Evolutionary conservation across 2,113 vertebrate genomes (phyloP).

Genomic region (Scomber colias): DNA sequence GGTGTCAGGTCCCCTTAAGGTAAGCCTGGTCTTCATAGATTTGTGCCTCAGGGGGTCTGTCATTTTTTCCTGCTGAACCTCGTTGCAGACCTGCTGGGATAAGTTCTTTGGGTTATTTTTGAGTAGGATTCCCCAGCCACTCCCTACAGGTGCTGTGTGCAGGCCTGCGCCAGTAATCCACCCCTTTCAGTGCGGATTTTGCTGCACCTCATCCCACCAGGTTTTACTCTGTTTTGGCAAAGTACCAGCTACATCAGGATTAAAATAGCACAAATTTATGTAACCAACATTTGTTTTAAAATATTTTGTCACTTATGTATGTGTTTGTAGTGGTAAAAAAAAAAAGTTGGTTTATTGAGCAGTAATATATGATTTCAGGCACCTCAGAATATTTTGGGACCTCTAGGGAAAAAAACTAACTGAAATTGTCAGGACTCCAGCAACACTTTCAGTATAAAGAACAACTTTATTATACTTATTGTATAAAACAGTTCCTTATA

Average conservation of each 20-base stretch:
- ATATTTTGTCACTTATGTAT: not conserved
- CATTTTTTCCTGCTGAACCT: conserved; percentile 59
- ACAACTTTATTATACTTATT: too few species aligned
- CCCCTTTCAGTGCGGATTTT: conserved; percentile 60
- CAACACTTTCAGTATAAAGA: too few species aligned
- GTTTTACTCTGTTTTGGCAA: conserved; percentile 14
- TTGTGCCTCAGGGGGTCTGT: conserved; percentile 49
- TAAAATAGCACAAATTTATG: not conserved
- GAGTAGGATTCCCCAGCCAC: conserved; percentile 60
- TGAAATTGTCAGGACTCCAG: too few species aligned
- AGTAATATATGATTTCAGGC: not conserved
- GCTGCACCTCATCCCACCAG: conserved; percentile 33
- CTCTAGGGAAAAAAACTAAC: not conserved
- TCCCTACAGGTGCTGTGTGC: conserved; percentile 73
- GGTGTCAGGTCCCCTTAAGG: conserved; percentile 65
- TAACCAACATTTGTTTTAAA: not conserved
- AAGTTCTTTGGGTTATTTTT: conserved; percentile 56
- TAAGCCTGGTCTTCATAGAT: conserved; percentile 43
- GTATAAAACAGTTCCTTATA: too few species aligned
- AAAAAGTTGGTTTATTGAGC: not conserved
- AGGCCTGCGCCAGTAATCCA: conserved; percentile 74
- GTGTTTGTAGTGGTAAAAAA: not conserved
- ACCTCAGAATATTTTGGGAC: not conserved
- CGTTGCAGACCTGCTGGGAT: conserved; percentile 58
- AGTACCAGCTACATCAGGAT: conserved; percentile 3